Percentiles rank a stretch among this genome's conserved stretches.
Evolutionary conservation across 2,113 vertebrate species (phyloP).

Genomic region (Cyanistes caeruleus): DNA sequence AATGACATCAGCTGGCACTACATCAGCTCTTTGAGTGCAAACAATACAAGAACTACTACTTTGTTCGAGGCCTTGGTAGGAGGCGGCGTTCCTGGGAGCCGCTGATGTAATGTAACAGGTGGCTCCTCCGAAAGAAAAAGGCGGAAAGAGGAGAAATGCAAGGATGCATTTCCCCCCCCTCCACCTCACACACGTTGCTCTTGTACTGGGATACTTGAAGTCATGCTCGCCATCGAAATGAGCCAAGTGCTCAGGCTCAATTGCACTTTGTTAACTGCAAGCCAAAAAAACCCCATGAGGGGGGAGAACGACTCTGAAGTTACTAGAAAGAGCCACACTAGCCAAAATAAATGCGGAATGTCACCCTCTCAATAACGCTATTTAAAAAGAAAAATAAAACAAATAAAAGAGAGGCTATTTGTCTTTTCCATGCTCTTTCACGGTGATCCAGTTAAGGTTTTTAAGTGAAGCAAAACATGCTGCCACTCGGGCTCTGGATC

Average conservation of each 20-base stretch:
- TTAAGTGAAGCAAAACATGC: neutral
- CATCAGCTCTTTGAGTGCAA: conserved; percentile 82
- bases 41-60: conserved; percentile 85
- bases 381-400: neutral
- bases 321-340: conserved; percentile 15
- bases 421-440: neutral
- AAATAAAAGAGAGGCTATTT: neutral
- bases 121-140: conserved; percentile 44
- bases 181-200: neutral
- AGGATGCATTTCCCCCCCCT: neutral
- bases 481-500: neutral
- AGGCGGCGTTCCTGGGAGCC: conserved; percentile 69
- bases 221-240: fast-evolving
- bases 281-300: neutral
- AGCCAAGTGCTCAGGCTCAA: neutral
- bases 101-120: conserved; percentile 87
- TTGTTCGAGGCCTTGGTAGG: conserved; percentile 74
- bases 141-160: neutral
- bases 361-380: neutral
- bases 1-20: conserved; percentile 85
- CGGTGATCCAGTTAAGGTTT: neutral
- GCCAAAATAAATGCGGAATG: neutral
- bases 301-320: neutral
- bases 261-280: neutral
- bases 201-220: neutral